These are phyloP conservation scores for Ferrisia virgata DNA, from an alignment of 2,888 invertebrate genomes.

Conservation along the genomic window DNA sequence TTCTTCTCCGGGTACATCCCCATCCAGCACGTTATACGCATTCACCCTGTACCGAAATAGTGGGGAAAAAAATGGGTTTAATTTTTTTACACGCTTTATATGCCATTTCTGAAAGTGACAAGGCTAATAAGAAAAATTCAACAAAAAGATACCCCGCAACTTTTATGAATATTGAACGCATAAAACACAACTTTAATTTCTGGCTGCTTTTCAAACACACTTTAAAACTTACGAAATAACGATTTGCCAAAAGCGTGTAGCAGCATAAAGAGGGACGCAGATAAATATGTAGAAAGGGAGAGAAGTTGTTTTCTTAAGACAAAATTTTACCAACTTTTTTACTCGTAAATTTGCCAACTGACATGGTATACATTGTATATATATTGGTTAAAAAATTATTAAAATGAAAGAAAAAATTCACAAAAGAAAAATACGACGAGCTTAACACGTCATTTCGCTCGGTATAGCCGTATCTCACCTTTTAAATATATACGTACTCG, in stretches of 20 bases:
- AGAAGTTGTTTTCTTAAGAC: conserved; percentile 22
- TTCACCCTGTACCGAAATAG: not conserved
- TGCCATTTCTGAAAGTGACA: conserved; percentile 7
- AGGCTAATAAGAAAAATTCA: not conserved
- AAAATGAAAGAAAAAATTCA: not conserved
- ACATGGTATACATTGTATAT: not conserved
- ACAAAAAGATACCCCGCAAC: conserved; percentile 13
- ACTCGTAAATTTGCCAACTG: not conserved
- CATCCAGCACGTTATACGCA: no score
- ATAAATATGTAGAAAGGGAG: no score
- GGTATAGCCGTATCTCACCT: not conserved
- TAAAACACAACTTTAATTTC: not conserved
- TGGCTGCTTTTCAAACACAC: conserved; percentile 31
- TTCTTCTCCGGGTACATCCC: not conserved
- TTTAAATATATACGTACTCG: no score
- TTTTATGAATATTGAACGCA: conserved; percentile 30
- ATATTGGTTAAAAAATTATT: not conserved
- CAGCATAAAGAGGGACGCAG: no score
- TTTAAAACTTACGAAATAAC: conserved; percentile 8
- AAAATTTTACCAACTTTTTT: conserved; percentile 12
- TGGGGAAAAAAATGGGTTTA: not conserved
- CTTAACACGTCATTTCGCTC: not conserved
- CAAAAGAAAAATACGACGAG: not conserved
- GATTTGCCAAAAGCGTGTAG: conserved; percentile 24
- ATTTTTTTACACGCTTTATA: not conserved